Evolutionary conservation across 1,140 invertebrate genomes (phyloP).

Genomic region (Drosophila sucinea): DNA sequence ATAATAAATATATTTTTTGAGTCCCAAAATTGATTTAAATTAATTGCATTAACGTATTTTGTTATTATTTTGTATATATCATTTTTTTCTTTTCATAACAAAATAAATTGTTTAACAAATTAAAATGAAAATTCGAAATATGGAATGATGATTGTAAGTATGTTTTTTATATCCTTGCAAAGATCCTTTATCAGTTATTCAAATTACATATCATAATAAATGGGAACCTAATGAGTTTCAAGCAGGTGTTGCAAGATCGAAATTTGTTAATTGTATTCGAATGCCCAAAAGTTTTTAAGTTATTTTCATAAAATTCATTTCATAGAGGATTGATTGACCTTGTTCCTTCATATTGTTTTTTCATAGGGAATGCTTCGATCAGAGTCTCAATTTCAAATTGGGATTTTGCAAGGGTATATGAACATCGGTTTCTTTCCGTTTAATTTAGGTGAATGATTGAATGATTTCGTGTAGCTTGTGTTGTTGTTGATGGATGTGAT

Average conservation of each 20-base stretch:
- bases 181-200: background rate
- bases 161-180: slow-evolving; percentile 1
- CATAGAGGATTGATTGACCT: no score
- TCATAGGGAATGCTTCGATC: no score
- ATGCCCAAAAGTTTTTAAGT: no score
- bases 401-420: background rate
- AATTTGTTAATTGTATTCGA: background rate
- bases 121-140: background rate
- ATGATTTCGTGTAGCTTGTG: slow-evolving; percentile 42
- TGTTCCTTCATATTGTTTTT: no score
- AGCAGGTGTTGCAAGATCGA: background rate
- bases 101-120: slow-evolving; percentile 37
- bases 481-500: slow-evolving; percentile 25
- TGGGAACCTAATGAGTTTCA: background rate
- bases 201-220: no score
- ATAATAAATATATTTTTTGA: slow-evolving; percentile 53
- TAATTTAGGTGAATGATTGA: slow-evolving; percentile 27
- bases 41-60: slow-evolving; percentile 62
- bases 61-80: slow-evolving; percentile 15
- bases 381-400: background rate
- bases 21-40: slow-evolving; percentile 77
- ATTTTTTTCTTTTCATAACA: slow-evolving; percentile 43
- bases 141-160: slow-evolving; percentile 7
- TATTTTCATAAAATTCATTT: no score
- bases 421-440: background rate